Percentiles rank a stretch among this genome's conserved stretches.
These are phyloP conservation scores for Andrena minutula DNA, from an alignment of 2,888 invertebrate genomes.

Conservation along the genomic window DNA sequence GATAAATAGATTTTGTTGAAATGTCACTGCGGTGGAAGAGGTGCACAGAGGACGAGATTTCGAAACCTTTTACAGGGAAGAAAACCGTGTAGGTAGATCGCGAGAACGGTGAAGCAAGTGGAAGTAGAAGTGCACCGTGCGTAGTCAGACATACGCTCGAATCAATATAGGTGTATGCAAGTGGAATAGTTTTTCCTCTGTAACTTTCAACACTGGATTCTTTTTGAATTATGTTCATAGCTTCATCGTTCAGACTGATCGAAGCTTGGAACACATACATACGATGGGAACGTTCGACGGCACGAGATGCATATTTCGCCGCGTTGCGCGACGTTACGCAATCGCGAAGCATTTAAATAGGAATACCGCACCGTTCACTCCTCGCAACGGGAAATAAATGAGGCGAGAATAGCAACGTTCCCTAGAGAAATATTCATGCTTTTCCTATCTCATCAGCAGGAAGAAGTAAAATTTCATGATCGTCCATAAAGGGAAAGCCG, in stretches of 20 bases:
- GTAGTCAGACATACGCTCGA: neutral
- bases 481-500: neutral
- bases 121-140: neutral
- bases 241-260: too few relatives aligned
- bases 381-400: conserved; percentile 12
- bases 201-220: too few relatives aligned
- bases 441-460: neutral
- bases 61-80: too few relatives aligned
- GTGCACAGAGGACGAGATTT: too few relatives aligned
- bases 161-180: too few relatives aligned
- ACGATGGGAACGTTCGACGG: conserved; percentile 7
- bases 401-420: neutral
- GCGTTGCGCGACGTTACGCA: conserved; percentile 15
- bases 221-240: too few relatives aligned
- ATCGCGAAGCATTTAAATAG: conserved; percentile 23
- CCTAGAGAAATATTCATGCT: neutral
- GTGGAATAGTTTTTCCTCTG: too few relatives aligned
- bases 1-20: too few relatives aligned
- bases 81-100: neutral
- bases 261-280: neutral
- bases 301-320: conserved; percentile 6
- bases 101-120: neutral
- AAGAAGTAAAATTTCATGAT: neutral
- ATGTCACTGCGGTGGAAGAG: too few relatives aligned
- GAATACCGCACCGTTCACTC: conserved; percentile 21